These are phyloP conservation scores for Bubo bubo DNA, from an alignment of 2,113 vertebrate genomes.

Conservation along the genomic window DNA sequence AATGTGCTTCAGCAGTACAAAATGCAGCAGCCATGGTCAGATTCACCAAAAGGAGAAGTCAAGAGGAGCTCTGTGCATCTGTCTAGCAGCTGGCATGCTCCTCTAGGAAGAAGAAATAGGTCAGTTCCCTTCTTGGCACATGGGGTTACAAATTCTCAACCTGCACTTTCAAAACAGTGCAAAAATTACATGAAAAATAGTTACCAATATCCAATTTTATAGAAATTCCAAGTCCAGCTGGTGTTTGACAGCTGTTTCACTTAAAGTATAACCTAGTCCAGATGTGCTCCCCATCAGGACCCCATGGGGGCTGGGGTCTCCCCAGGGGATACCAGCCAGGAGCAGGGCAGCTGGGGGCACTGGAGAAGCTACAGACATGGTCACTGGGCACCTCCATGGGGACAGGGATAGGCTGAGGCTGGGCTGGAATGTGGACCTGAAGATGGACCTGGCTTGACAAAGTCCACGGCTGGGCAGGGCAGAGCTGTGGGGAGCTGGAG, in stretches of 20 bases:
- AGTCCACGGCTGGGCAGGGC: fast-evolving
- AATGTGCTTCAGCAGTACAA: neutral
- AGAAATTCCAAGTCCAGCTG: neutral
- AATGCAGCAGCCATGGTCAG: neutral
- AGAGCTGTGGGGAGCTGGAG: neutral
- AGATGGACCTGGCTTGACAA: fast-evolving
- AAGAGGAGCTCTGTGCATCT: neutral
- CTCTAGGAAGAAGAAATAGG: neutral
- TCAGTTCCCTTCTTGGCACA: neutral
- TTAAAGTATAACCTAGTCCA: neutral
- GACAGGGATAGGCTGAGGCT: fast-evolving
- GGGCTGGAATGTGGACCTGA: neutral
- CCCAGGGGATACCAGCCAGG: neutral
- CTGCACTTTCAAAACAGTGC: neutral
- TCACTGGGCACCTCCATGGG: neutral
- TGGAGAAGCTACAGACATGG: neutral
- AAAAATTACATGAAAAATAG: neutral
- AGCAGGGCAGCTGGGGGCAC: neutral
- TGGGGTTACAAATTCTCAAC: neutral
- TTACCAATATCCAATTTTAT: neutral
- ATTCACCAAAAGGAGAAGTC: neutral
- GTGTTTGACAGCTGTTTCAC: neutral
- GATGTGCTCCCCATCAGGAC: fast-evolving
- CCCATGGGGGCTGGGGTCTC: fast-evolving
- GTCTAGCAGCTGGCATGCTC: neutral